Conservation (phyloP, 2,888 invertebrate species). For the Diarsia mendica region DNA sequence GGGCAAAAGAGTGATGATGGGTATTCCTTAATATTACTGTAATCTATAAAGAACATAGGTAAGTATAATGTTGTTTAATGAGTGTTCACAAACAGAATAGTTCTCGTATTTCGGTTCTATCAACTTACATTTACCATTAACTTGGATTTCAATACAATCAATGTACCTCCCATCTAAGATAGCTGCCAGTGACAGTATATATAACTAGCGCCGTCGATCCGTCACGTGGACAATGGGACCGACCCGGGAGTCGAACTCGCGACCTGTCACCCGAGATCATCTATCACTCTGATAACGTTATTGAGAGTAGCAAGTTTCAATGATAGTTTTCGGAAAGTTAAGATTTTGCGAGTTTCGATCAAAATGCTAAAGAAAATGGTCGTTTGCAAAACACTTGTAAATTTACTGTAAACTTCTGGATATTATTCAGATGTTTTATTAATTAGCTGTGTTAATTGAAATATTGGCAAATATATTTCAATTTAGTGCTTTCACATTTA, state of each 20-base stretch:
- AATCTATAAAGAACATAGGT: too few relatives aligned
- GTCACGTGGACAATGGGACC: slow-evolving; percentile 65
- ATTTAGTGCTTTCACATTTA: too few relatives aligned
- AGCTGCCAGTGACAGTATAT: slow-evolving; percentile 53
- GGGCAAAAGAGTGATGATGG: too few relatives aligned
- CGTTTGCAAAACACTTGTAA: background rate
- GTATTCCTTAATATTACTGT: background rate
- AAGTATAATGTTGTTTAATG: background rate
- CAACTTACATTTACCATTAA: background rate
- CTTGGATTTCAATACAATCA: slow-evolving; percentile 16
- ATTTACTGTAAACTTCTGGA: background rate
- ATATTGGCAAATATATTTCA: too few relatives aligned
- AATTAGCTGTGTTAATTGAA: background rate
- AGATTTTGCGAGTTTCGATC: background rate
- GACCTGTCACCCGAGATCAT: slow-evolving; percentile 60
- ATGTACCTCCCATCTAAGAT: slow-evolving; percentile 43
- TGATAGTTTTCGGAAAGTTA: slow-evolving; percentile 35
- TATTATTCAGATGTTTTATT: background rate
- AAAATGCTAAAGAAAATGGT: background rate
- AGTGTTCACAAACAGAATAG: background rate
- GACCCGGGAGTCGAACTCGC: slow-evolving; percentile 53
- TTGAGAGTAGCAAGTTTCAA: slow-evolving; percentile 42
- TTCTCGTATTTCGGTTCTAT: too few relatives aligned
- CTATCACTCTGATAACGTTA: slow-evolving; percentile 65
- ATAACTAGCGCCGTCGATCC: slow-evolving; percentile 58